Percentiles rank a stretch among this genome's conserved stretches.
These are phyloP conservation scores for Ameiurus melas DNA, from an alignment of 2,113 vertebrate species.

Conservation along the genomic window DNA sequence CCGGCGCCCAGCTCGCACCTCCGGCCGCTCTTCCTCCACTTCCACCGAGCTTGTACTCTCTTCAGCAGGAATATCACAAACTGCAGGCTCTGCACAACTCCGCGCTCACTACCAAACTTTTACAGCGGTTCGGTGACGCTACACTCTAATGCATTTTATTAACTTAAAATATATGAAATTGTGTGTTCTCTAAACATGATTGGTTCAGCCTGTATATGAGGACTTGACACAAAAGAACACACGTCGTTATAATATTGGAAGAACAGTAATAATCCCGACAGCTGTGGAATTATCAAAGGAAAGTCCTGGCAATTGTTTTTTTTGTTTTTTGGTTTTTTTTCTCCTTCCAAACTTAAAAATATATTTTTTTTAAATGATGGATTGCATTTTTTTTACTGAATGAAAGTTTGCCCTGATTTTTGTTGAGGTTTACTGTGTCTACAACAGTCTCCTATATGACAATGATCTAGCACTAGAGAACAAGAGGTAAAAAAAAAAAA, in stretches of 20 bases:
- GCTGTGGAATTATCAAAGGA: neutral
- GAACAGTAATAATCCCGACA: neutral
- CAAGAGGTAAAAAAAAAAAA: too few relatives aligned
- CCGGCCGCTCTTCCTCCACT: constrained; percentile 53
- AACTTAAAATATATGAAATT: neutral
- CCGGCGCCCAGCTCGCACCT: constrained; percentile 44
- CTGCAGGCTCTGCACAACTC: constrained; percentile 43
- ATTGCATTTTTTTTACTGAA: neutral
- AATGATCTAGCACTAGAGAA: neutral
- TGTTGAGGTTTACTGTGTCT: neutral
- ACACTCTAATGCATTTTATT: neutral
- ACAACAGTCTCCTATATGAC: neutral
- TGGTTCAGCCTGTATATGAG: neutral
- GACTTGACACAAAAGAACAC: neutral
- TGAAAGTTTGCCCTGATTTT: neutral
- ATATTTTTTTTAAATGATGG: neutral
- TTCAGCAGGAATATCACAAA: constrained; percentile 55
- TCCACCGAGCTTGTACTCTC: constrained; percentile 33
- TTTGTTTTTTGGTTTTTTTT: neutral
- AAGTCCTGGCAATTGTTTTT: neutral
- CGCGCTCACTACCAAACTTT: constrained; percentile 52
- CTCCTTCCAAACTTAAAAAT: too few relatives aligned
- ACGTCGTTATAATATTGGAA: neutral
- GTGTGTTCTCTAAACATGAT: neutral
- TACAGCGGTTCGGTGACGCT: constrained; percentile 46